phyloP scores from a whole-genome alignment of 2,113 vertebrate genomes.

The Camelus bactrianus region DNA sequence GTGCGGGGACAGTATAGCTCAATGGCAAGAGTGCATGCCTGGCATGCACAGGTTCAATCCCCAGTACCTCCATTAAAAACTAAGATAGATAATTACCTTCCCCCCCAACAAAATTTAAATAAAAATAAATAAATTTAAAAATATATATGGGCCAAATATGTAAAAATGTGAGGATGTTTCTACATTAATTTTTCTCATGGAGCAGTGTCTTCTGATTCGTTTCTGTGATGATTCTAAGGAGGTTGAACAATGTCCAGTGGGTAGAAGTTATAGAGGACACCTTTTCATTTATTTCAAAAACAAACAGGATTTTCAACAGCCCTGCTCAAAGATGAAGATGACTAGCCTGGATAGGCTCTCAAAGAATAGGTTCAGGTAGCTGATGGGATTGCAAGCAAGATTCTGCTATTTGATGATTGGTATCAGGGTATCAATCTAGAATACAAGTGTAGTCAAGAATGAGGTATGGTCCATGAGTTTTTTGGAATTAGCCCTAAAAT shows the following conservation, averaged over 20 bases:
- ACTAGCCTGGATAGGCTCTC: neutral
- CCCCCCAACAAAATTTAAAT: too few relatives aligned
- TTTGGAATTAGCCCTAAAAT: slow-evolving; percentile 43
- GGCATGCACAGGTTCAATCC: too few relatives aligned
- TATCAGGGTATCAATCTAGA: neutral
- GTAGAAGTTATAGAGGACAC: neutral
- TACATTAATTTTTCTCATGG: slow-evolving; percentile 30
- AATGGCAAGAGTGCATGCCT: too few relatives aligned
- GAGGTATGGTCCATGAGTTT: neutral
- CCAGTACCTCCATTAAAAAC: too few relatives aligned
- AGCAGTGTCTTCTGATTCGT: neutral
- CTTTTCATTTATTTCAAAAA: slow-evolving; percentile 49
- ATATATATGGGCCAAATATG: neutral
- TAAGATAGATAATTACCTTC: too few relatives aligned
- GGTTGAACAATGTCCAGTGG: neutral
- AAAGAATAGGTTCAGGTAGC: neutral
- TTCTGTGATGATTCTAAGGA: neutral
- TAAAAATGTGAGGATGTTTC: slow-evolving; percentile 6
- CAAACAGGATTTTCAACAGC: slow-evolving; percentile 1
- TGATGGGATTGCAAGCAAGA: neutral
- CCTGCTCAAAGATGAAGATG: neutral
- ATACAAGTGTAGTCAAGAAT: slow-evolving; percentile 15
- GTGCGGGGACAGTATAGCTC: too few relatives aligned
- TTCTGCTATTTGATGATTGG: slow-evolving; percentile 2
- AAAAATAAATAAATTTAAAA: too few relatives aligned